Conservation (phyloP, 2,113 vertebrate genomes). For the Rutilus rutilus region DNA sequence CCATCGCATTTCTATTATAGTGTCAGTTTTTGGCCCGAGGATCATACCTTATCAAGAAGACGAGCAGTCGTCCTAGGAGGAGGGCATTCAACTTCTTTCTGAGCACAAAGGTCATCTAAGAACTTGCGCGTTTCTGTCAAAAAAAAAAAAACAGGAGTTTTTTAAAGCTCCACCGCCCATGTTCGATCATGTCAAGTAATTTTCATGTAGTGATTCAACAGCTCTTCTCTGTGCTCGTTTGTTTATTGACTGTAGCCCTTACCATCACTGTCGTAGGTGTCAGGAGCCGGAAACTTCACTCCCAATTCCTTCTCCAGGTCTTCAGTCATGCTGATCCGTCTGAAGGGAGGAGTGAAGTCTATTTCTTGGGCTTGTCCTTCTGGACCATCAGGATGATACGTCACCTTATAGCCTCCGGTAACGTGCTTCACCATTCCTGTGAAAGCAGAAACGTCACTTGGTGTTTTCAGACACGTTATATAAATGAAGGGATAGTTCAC, state of each 20-base stretch:
- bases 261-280: conserved; percentile 75
- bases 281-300: conserved; percentile 84
- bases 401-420: conserved; percentile 88
- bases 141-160: not conserved
- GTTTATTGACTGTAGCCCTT: not conserved
- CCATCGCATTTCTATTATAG: not conserved
- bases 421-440: conserved; percentile 95
- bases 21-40: not conserved
- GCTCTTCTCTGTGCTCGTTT: not conserved
- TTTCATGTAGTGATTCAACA: not conserved
- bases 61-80: conserved; percentile 92
- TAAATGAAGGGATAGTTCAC: too few relatives aligned
- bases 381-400: conserved; percentile 91
- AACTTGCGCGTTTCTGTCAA: conserved; percentile 88
- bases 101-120: conserved; percentile 87
- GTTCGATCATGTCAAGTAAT: not conserved
- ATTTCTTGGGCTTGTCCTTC: conserved; percentile 87
- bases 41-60: conserved; percentile 91
- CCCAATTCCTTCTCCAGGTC: conserved; percentile 90
- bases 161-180: not conserved
- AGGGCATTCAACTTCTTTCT: conserved; percentile 90
- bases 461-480: not conserved
- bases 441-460: not conserved
- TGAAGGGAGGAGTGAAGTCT: conserved; percentile 97
- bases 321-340: conserved; percentile 85